Conservation (phyloP, 1,140 invertebrate species). For the Drosophila pseudoobscura region DNA sequence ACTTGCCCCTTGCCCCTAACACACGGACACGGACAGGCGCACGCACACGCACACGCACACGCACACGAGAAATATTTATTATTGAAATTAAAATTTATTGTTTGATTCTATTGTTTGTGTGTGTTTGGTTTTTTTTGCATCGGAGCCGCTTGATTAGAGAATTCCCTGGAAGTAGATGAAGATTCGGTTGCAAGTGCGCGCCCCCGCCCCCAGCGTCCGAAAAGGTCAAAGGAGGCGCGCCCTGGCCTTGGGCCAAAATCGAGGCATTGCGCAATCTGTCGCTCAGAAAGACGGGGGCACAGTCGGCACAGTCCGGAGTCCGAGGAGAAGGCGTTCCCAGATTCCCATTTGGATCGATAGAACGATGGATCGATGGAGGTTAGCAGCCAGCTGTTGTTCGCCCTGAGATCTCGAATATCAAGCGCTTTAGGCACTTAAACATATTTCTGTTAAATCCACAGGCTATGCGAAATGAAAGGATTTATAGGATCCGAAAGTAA, state of each 20-base stretch:
- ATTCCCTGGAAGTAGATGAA: conserved; percentile 31
- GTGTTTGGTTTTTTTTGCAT: conserved; percentile 34
- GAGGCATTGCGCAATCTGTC: conserved; percentile 44
- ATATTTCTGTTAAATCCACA: no score
- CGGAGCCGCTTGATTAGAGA: conserved; percentile 47
- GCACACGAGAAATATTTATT: conserved; percentile 31
- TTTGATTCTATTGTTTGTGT: conserved; percentile 34
- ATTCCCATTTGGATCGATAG: no score
- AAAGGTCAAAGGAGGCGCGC: conserved; percentile 27
- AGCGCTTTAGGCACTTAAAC: no score
- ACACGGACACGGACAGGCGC: neutral
- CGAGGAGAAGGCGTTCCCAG: no score
- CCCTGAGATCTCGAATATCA: no score
- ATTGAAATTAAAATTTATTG: conserved; percentile 55
- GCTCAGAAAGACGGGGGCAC: neutral
- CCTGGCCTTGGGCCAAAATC: conserved; percentile 4
- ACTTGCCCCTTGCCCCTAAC: neutral
- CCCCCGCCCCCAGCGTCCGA: neutral
- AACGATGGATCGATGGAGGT: no score
- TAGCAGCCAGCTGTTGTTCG: no score
- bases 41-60: neutral
- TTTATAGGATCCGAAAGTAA: no score
- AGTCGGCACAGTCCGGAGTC: no score
- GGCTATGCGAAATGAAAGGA: no score
- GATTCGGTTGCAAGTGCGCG: conserved; percentile 25